Percentiles rank a stretch among this genome's conserved stretches.
Evolutionary conservation across 2,113 vertebrate genomes (phyloP).

Genomic region (Strix uralensis): DNA sequence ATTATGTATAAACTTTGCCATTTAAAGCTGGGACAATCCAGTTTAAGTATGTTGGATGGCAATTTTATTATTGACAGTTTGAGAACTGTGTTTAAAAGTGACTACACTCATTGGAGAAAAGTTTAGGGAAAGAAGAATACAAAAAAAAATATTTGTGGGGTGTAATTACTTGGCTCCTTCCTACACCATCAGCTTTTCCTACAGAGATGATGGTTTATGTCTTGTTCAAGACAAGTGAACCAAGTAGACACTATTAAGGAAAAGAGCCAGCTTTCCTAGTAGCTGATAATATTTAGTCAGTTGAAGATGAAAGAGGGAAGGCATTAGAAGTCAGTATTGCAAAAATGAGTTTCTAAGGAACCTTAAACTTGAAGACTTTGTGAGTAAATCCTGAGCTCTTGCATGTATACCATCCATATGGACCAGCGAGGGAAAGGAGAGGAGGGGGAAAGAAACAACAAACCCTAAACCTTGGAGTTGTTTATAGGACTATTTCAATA

Average conservation of each 20-base stretch:
- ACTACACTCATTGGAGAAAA: background rate
- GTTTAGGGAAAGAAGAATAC: background rate
- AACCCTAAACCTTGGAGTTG: background rate
- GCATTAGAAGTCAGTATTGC: background rate
- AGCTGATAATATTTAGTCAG: background rate
- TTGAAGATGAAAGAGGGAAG: background rate
- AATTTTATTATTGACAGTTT: background rate
- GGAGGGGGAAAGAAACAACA: rapidly evolving
- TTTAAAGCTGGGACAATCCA: background rate
- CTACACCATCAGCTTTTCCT: background rate
- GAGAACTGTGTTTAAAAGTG: background rate
- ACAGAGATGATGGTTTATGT: background rate
- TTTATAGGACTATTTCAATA: background rate
- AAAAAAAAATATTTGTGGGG: background rate
- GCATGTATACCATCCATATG: background rate
- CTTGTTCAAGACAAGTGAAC: background rate
- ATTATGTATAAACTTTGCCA: background rate
- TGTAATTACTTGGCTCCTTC: background rate
- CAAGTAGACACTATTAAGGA: background rate
- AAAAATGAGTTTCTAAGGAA: background rate
- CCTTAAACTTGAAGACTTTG: background rate
- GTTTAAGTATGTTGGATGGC: background rate
- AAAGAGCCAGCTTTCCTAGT: background rate
- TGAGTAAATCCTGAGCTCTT: background rate
- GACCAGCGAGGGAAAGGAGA: background rate